phyloP scores from a whole-genome alignment of 1,140 invertebrate species.

The Aleiodes sp. region DNA sequence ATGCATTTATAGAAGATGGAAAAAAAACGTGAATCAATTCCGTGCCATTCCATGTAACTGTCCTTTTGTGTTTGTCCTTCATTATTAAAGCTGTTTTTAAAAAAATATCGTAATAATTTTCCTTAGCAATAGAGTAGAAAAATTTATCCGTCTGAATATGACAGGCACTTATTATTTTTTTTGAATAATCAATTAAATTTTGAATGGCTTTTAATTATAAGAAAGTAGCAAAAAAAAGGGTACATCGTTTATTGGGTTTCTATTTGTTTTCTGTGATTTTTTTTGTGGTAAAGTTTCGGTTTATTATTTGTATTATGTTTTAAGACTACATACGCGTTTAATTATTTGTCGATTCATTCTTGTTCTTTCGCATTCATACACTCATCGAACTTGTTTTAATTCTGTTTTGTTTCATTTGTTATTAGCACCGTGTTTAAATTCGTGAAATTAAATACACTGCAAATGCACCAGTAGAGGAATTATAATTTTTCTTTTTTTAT shows the following conservation, averaged over 20 bases:
- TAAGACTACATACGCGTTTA: background rate
- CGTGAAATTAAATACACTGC: background rate
- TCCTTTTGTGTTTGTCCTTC: background rate
- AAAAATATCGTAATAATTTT: no score
- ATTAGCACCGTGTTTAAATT: slow-evolving; percentile 11
- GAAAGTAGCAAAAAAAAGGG: background rate
- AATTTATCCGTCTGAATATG: background rate
- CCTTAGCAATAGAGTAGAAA: background rate
- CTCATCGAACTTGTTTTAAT: background rate
- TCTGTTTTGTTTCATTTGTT: background rate
- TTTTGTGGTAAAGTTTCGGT: background rate
- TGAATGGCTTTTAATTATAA: background rate
- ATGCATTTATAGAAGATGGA: background rate
- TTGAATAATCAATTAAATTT: background rate
- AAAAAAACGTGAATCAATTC: slow-evolving; percentile 11
- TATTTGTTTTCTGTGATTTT: background rate
- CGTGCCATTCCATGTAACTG: background rate
- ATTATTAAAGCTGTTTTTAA: background rate
- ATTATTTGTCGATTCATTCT: background rate
- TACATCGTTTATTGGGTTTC: background rate
- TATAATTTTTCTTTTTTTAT: slow-evolving; percentile 6
- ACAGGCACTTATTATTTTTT: background rate
- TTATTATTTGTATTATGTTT: background rate
- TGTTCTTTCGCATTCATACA: background rate
- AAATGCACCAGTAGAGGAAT: background rate